Conservation (phyloP, 2,888 invertebrate genomes). For the Macrophya alboannulata region DNA sequence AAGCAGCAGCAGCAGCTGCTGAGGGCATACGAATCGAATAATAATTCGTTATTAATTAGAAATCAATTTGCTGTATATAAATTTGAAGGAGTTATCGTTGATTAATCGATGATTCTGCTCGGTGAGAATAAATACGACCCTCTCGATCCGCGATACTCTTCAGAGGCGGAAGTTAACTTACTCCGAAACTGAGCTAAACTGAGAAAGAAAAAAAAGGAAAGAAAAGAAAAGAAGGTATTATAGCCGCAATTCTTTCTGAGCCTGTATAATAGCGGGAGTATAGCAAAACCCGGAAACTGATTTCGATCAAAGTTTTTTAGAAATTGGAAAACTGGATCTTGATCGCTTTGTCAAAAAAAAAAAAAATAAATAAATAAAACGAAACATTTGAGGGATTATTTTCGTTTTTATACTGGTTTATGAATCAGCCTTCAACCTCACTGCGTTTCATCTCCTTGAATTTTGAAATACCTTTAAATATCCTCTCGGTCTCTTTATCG, state of each 20-base stretch:
- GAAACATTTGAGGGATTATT: too few species aligned
- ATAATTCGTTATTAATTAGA: conserved; percentile 7
- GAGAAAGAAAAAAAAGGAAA: too few species aligned
- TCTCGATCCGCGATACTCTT: neutral
- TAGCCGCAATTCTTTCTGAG: too few species aligned
- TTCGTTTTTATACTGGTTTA: neutral
- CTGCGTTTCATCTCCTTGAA: neutral
- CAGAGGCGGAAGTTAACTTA: neutral
- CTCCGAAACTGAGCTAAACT: neutral
- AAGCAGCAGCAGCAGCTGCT: neutral
- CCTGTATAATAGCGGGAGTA: too few species aligned
- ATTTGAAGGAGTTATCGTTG: neutral
- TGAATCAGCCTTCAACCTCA: neutral
- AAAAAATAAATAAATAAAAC: neutral
- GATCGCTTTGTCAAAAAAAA: neutral
- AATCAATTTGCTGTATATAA: neutral
- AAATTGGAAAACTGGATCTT: neutral
- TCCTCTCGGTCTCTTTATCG: neutral
- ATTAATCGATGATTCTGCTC: too few species aligned
- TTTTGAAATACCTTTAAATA: neutral
- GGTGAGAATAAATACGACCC: too few species aligned
- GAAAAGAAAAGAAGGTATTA: too few species aligned
- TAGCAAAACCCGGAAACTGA: neutral
- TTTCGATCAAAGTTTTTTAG: neutral
- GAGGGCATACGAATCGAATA: too few species aligned